Evolutionary conservation across 1,140 invertebrate species (phyloP), one percentile per base, ranked within the genome.

Genomic region (Holcopasites calliopsidis): DNA sequence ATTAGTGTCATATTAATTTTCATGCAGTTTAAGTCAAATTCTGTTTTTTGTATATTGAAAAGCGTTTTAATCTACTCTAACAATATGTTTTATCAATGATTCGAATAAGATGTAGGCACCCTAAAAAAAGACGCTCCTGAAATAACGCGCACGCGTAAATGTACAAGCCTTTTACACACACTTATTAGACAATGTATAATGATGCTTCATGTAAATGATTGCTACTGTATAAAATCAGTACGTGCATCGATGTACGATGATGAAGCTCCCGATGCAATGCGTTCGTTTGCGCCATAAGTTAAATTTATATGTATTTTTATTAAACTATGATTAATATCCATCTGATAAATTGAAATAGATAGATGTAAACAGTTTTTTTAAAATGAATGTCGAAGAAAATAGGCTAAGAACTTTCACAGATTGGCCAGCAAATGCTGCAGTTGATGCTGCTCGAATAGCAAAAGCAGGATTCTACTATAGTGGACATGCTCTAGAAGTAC

Each of bases 391-490:
- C 71, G 95, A 95, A 92, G 93, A 92, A 76, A 94, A 93, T 88
- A 93, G 94, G 82, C 90, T 96, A 52, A 91, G 91, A 85, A 96
- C 94, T 40, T 97, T 96, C 88, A 78, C 75, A 21, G 92, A 92
- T 80, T 97, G 96, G 96, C 96, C 95, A 54, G 76, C 90, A 23
- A 93, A 93, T 86, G 94, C 94, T 26, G 90, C 93, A 38, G 93
- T 96, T 1, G 93, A 93, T 86, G 90, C 94, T 18, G 85, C 90
- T 44, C 92, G 94, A 85, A 93, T 98, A 79, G 96, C 96, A 3
- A 94, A 94, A 87, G 96, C 95, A 50, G 97, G 97, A 13, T 97
- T 98, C 91, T 97, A 94, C 87, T 96, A 95, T 57, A 95, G 94
- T 1, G 95, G 95, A 21, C 89, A 91, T 76, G 93, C 90, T 40